A percentile compares a stretch with the other conserved stretches of the same genome.
These are phyloP conservation scores for Scolanthus callimorphus DNA, from an alignment of 92 coral and sea anemone genomes.

Conservation along the genomic window DNA sequence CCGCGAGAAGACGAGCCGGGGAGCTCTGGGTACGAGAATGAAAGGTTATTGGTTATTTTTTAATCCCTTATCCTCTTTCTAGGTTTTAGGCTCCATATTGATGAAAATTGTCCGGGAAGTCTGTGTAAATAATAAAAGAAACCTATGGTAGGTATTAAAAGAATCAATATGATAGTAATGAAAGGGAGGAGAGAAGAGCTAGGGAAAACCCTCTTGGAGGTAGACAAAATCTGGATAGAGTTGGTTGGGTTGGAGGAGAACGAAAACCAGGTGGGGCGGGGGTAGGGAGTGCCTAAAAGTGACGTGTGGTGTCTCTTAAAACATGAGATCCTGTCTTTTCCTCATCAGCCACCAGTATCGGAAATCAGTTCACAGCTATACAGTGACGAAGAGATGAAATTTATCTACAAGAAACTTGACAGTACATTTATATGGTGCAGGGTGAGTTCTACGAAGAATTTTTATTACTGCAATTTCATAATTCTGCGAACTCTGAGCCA, in stretches of 20 bases:
- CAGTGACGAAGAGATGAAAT: conserved; percentile 78
- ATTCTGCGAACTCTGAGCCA: no score
- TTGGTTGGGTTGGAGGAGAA: not conserved
- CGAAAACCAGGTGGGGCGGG: no score
- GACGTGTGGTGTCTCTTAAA: no score
- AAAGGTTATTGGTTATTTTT: no score
- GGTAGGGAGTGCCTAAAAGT: no score
- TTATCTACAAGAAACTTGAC: conserved; percentile 66
- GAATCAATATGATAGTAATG: no score
- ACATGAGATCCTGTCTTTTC: no score
- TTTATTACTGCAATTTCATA: no score
- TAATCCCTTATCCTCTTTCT: not conserved
- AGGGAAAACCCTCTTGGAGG: no score
- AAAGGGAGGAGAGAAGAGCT: no score
- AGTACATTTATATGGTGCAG: conserved; percentile 56
- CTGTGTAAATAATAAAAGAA: conserved; percentile 32
- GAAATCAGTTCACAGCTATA: conserved; percentile 57
- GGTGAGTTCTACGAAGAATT: conserved; percentile 56
- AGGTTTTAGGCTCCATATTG: conserved; percentile 67
- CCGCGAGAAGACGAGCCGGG: no score
- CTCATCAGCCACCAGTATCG: conserved; percentile 53
- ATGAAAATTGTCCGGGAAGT: conserved; percentile 82
- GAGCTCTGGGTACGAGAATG: no score
- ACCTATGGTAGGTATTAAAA: conserved; percentile 53
- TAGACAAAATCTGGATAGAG: not conserved